Evolutionary conservation across 1,140 invertebrate genomes (phyloP).

Genomic region (Fopius arisanus): DNA sequence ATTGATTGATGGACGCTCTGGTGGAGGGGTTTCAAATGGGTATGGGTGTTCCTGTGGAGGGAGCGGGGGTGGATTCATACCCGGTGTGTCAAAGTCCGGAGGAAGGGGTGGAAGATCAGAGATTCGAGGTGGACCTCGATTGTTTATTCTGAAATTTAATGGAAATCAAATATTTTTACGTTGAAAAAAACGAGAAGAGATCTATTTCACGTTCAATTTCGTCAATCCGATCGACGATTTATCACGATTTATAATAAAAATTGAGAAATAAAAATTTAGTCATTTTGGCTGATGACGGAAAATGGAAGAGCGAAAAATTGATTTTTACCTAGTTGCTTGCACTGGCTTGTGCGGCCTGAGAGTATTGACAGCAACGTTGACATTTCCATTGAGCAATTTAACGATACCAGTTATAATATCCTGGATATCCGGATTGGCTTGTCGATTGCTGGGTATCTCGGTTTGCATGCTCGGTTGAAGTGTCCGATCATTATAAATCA

Average conservation of each 20-base stretch:
- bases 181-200: no score
- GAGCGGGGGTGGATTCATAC: slow-evolving; percentile 63
- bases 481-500: slow-evolving; percentile 57
- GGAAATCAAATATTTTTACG: no score
- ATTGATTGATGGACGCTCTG: slow-evolving; percentile 70
- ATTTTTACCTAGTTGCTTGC: slow-evolving; percentile 53
- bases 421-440: slow-evolving; percentile 83
- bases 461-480: slow-evolving; percentile 48
- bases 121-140: slow-evolving; percentile 84
- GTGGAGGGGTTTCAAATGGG: slow-evolving; percentile 64
- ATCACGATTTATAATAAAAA: no score
- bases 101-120: slow-evolving; percentile 75
- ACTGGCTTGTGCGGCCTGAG: slow-evolving; percentile 66
- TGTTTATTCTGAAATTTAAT: slow-evolving; percentile 77
- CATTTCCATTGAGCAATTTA: slow-evolving; percentile 87
- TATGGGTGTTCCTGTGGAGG: slow-evolving; percentile 57
- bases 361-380: slow-evolving; percentile 79
- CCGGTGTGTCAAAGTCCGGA: slow-evolving; percentile 74
- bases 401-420: slow-evolving; percentile 91
- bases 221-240: no score
- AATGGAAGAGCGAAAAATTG: not conserved
- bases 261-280: not conserved
- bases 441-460: slow-evolving; percentile 52
- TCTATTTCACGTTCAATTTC: no score
- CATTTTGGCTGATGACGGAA: not conserved